Evolutionary conservation across 2,888 invertebrate species (phyloP), one percentile per base, ranked within the genome.

Genomic region (Mimumesa dahlbomi): DNA sequence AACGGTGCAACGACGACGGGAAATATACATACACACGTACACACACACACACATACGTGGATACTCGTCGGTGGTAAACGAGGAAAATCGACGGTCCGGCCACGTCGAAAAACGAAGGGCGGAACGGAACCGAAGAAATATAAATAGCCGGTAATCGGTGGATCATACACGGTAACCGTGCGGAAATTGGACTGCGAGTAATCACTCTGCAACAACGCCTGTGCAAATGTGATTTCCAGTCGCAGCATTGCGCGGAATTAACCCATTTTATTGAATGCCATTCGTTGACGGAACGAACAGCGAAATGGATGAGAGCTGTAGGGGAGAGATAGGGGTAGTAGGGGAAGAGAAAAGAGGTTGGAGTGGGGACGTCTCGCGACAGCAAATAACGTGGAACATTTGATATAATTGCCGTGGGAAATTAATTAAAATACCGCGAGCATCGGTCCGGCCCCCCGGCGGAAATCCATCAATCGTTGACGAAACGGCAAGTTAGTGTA

Each of bases 361-460:
- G n/a, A n/a, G 25, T 25, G 54, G 40, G 29, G 48, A 34, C n/a
- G n/a, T n/a, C 22, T 14, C 57, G 16, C 62, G 38, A 73, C 82
- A 76, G 69, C 81, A 82, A 84, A 83, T 83, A 83, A 83, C 73
- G 72, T 53, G 65, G 77, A 71, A 64, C 71, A 72, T 72, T 70
- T 46, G 57, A 70, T 54, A 72, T 58, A 58, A 72, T 72, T 50
- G 71, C 50, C 67, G 61, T 42, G 68, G 72, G 59, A 66, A 77
- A 84, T 83, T 83, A 83, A 84, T 78, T 79, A 74, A 82, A 82
- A 80, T 73, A 68, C 67, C 54, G 61, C 59, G 50, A 34, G 14
- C 21, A 18, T 18, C 29, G 58, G n/a, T n/a, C n/a, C n/a, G n/a
- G n/a, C n/a, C n/a, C n/a, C n/a, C n/a, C n/a, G n/a, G n/a, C n/a